Base-by-base conservation (phyloP, 1,140 invertebrate species). In the Formica exsecta region DNA sequence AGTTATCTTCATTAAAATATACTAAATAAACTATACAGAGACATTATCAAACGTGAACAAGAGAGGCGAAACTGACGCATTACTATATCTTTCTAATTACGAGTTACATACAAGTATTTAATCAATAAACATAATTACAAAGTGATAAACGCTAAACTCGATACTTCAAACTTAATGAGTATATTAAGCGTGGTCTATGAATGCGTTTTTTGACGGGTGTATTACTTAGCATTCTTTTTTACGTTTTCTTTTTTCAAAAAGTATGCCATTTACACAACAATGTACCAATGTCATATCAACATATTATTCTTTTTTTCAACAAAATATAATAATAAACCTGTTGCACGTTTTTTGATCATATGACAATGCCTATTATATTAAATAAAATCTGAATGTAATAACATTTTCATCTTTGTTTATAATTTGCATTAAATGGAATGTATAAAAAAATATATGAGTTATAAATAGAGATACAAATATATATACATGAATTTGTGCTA, bases 301-400 rank as follows among this genome's bases (percentile, higher is more conserved):
- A 57, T 61, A 74, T 68, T 22, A 51, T 68, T 32, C 32, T 32
- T 32, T 32, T 32, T 48, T 44, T 59, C 25, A 76, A 75, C 57
- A 48, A 79, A 88, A 79, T 86, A 61, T 74, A 41, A 77, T 32
- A 5, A 32, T 57, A 79, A 48, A 51, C 25, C n/a, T 87, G 66
- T 86, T 22, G 51, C 64, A 66, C 16, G 57, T n/a, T 5, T 32
- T 41, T 86, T 76, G 36, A 44, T 41, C 62, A 65, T 83, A 65
- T 54, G 51, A 62, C 16, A 36, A 59, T 51, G 51, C 29, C 11
- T 16, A 64, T 41, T 70, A 51, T 51, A 70, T 57, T 59, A 71
- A 75, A 86, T 89, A 88, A 88, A 88, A 75, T 88, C 73, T 86
- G 51, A 54, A 70, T 70, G 13, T 66, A 84, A 83, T 71, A 86